Conservation (phyloP, 2,113 vertebrate genomes). For the Nipponia nippon region DNA sequence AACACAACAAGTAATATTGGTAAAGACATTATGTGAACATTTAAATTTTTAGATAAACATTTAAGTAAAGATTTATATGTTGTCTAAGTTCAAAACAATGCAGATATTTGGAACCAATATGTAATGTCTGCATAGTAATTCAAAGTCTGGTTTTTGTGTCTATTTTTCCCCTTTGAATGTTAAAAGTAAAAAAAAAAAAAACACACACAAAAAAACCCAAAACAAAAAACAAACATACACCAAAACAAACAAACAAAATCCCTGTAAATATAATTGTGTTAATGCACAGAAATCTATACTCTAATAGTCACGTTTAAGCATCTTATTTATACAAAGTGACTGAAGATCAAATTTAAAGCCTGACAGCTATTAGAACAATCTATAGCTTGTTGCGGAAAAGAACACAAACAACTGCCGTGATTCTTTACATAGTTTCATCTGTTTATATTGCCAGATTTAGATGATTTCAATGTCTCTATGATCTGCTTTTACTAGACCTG, state of each 20-base stretch:
- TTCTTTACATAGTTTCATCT: background rate
- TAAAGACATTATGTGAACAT: background rate
- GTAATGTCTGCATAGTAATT: background rate
- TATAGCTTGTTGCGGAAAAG: background rate
- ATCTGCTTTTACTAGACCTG: background rate
- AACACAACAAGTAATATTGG: background rate
- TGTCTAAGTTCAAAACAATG: background rate
- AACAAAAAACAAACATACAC: too few relatives aligned
- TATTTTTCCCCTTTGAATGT: background rate
- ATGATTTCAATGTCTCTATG: background rate
- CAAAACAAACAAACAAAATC: rapidly evolving
- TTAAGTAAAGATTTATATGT: background rate
- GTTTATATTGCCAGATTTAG: background rate
- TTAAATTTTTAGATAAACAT: background rate
- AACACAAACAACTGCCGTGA: background rate
- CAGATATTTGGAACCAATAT: background rate
- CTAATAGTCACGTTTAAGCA: background rate
- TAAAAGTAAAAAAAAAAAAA: background rate
- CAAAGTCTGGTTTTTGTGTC: background rate
- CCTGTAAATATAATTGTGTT: background rate
- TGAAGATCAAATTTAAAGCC: background rate
- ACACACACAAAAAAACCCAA: background rate
- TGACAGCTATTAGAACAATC: background rate
- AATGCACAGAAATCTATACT: background rate
- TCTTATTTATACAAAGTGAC: background rate